Conservation (phyloP, 2,113 vertebrate genomes). For the Rhipidura dahli region DNA sequence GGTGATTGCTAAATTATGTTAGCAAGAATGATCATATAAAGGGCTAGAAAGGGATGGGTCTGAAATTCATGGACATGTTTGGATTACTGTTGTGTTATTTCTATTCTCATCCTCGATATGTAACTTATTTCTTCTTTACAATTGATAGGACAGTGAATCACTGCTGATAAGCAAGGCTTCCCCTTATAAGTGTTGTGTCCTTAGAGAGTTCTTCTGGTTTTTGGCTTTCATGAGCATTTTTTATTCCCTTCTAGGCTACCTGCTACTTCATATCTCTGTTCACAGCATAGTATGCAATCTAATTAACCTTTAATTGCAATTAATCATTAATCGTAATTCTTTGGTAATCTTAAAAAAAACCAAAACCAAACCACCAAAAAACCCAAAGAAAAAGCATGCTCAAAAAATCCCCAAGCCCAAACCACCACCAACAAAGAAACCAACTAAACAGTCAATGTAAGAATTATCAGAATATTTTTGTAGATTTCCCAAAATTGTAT, state of each 20-base stretch:
- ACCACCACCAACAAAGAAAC: neutral
- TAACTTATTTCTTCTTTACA: neutral
- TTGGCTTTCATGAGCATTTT: slow-evolving; percentile 4
- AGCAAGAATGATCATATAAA: neutral
- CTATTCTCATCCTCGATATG: neutral
- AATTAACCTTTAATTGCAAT: neutral
- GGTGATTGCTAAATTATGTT: neutral
- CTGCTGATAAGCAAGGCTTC: slow-evolving; percentile 21
- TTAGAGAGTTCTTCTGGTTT: neutral
- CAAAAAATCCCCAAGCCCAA: neutral
- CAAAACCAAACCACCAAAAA: neutral
- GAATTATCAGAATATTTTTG: neutral
- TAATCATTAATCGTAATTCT: neutral
- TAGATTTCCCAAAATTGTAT: neutral
- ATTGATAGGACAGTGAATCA: neutral
- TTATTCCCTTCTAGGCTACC: neutral
- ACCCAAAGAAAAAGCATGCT: neutral
- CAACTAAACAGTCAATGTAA: neutral
- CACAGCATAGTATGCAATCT: neutral
- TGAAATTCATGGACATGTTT: neutral
- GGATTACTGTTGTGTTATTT: neutral
- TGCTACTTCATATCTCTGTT: slow-evolving; percentile 18
- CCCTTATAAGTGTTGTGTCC: neutral
- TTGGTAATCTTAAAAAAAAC: neutral
- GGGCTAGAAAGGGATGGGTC: neutral